phyloP scores from a whole-genome alignment of 2,113 vertebrate species.

The Rutilus rutilus region DNA sequence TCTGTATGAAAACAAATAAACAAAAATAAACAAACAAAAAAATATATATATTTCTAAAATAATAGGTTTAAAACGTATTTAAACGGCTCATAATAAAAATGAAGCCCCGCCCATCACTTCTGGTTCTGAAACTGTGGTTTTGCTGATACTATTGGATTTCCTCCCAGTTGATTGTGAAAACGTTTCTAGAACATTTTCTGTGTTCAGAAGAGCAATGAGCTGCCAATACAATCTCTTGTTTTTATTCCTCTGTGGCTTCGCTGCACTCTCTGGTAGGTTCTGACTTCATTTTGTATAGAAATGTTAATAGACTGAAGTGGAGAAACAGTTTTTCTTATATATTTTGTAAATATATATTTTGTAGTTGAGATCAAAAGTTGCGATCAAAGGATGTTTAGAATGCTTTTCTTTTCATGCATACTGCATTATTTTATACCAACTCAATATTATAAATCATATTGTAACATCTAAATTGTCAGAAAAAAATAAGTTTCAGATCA shows the following conservation, averaged over 20 bases:
- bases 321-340: not conserved
- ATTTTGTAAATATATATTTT: not conserved
- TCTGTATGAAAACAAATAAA: too few species aligned
- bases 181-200: not conserved
- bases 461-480: not conserved
- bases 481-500: not conserved
- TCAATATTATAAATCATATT: not conserved
- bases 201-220: constrained; percentile 42
- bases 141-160: too few species aligned
- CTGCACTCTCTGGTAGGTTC: constrained; percentile 15
- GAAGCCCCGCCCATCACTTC: too few species aligned
- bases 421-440: not conserved
- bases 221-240: not conserved
- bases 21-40: too few species aligned
- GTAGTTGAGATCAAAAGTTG: not conserved
- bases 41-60: too few species aligned
- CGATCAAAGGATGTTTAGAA: not conserved
- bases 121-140: too few species aligned
- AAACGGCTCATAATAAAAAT: too few species aligned
- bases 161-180: constrained; percentile 6
- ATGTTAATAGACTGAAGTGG: not conserved
- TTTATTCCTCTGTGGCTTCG: constrained; percentile 23
- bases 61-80: too few species aligned
- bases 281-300: not conserved
- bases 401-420: not conserved